Evolutionary conservation across 2,113 vertebrate genomes (phyloP).

Genomic region (Dasyprocta punctata): DNA sequence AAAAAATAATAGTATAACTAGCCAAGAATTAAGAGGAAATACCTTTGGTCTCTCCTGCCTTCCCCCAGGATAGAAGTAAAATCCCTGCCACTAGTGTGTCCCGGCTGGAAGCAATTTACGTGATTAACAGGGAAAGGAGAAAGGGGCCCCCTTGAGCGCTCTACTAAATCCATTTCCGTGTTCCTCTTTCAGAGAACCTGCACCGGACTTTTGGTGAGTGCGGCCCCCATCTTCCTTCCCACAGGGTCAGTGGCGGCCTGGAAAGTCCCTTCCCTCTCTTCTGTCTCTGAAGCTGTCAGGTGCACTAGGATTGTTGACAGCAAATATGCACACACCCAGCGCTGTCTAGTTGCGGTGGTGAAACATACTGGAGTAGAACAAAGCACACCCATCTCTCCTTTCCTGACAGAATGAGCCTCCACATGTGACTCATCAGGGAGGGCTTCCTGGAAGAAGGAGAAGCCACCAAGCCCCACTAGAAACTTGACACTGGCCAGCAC

Average conservation of each 20-base stretch:
- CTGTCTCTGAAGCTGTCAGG: background rate
- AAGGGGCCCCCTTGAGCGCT: background rate
- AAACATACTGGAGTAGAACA: background rate
- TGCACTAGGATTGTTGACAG: background rate
- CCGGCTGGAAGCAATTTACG: background rate
- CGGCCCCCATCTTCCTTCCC: background rate
- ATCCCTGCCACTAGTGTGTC: background rate
- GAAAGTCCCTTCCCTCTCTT: background rate
- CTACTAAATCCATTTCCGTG: constrained; percentile 5
- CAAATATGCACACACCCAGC: background rate
- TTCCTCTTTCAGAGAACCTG: constrained; percentile 78
- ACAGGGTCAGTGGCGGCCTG: background rate
- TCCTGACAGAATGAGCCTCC: too few relatives aligned
- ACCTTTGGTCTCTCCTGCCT: background rate
- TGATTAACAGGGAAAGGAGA: background rate
- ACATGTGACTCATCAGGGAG: background rate
- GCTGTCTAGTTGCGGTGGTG: background rate
- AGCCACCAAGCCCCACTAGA: background rate
- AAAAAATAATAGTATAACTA: too few relatives aligned
- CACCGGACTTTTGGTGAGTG: constrained; percentile 81
- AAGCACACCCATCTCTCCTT: background rate
- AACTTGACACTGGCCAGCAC: background rate
- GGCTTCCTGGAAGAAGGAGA: background rate
- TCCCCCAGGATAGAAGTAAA: background rate
- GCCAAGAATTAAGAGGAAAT: background rate